Evolutionary conservation across 2,113 vertebrate genomes (phyloP), one percentile per base, ranked within the genome.

Genomic region (Labeo catla): DNA sequence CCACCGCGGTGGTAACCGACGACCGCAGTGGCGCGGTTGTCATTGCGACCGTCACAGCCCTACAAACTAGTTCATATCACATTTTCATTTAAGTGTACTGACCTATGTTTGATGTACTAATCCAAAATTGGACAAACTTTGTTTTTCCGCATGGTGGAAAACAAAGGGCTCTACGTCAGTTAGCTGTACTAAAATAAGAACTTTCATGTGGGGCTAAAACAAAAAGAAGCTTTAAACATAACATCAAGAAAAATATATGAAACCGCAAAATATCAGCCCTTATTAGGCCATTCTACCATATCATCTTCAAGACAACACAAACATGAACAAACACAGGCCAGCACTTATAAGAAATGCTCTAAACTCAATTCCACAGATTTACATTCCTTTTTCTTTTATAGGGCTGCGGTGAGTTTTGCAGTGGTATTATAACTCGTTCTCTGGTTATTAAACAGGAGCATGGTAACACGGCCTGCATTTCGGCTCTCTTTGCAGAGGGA

Each of bases 371-470:
- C 4, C 23, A 28, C 34, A 70, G 23, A 36, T 70, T 70, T 39
- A 0, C 66, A 34, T 70, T 43, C 68, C 36, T 61, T 66, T 66
- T 34, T 66, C 23, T 66, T 66, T 66, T 39, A 59, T 12, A 39
- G 76, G 28, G 52, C 15, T 78, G 50, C 34, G 8, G 50, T 78
- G 73, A 76, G 23, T 23, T 61, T 61, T 79, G 10, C 54, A 77
- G 34, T 80, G 36, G 19, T 66, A 66, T 65, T 81, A 39, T 61
- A 61, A 79, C 9, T 16, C 1, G 10, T 23, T 81, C 16, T 45
- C 0, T 61, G 34, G 77, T 80, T 61, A 61, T 80, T 80, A 61
- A 80, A 80, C 36, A 80, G 39, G 10, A 49, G 73, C 73, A n/a
- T 81, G 47, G 5, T 45, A 65, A 49, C 12, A 21, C 57, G 0